Base-by-base conservation (phyloP, 2,113 vertebrate genomes). In the Pavo muticus region DNA sequence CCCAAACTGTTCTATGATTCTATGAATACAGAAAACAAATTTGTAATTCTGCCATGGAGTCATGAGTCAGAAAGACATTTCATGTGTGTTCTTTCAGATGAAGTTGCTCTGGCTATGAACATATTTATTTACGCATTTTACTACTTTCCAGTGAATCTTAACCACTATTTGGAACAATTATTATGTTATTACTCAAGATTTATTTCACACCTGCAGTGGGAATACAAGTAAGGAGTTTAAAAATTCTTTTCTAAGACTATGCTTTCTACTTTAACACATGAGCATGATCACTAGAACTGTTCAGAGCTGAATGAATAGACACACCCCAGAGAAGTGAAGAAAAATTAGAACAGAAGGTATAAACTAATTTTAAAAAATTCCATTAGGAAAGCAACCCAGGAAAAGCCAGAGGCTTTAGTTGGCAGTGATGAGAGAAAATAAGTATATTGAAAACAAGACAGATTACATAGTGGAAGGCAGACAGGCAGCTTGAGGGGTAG, bases 381-480 rank as follows among this genome's bases (percentile, higher is more conserved):
- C 39, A 60, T 86, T 88, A 88, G 40, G 44, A 88, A 73, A 87
- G 21, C 35, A 65, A 48, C n/a, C n/a, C 32, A 54, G 47, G 44
- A 88, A 87, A 93, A 94, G 84, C 91, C 91, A 88, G 54, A 95
- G 88, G 88, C 25, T 91, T 42, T 90, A 56, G 32, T 20, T 90
- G 76, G 64, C 61, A 72, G 25, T 82, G 47, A 92, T 82, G 75
- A 92, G 44, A 78, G 24, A 79, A 84, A 90, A 68, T 45, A 56
- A 83, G 25, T 75, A 65, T 57, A 13, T 37, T 86, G 52, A 90
- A 80, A 57, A 81, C 0, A 5, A 64, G 35, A 57, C 30, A 78
- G 61, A 56, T 87, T 48, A 71, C 67, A 52, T 17, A 68, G 57
- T 6, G 48, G 52, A 87, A 95, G 30, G 42, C n/a, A 88, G 52